Percentiles rank a stretch among this genome's conserved stretches.
Evolutionary conservation across 2,797 vertebrate genomes (phyloP).

Genomic region (Siniperca undulata): DNA sequence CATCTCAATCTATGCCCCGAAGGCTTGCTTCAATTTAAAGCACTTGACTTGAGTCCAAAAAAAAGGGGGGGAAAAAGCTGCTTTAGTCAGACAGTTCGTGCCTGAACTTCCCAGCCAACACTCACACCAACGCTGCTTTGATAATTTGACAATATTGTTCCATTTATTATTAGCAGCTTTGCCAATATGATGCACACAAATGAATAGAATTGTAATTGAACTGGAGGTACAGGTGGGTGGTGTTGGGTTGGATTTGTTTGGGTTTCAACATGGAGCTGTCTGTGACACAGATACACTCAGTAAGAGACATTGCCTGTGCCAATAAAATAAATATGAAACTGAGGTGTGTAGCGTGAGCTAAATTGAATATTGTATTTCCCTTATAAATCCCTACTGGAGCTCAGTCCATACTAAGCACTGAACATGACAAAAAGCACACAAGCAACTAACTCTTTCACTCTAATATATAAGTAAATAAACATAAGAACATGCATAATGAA

Average conservation of each 20-base stretch:
- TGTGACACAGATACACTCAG: constrained; percentile 26
- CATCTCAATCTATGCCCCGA: constrained; percentile 71
- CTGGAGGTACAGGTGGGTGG: constrained; percentile 60
- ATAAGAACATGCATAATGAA: neutral
- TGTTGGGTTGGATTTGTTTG: constrained; percentile 59
- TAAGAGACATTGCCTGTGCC: constrained; percentile 34
- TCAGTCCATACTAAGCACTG: neutral
- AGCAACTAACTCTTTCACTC: neutral
- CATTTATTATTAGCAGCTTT: constrained; percentile 58
- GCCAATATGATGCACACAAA: constrained; percentile 48
- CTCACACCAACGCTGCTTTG: constrained; percentile 53
- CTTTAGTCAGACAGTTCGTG: constrained; percentile 57
- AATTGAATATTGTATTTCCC: neutral
- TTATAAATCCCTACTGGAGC: neutral
- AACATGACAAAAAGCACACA: neutral
- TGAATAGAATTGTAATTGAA: constrained; percentile 58
- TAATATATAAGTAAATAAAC: neutral
- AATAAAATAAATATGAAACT: constrained; percentile 38
- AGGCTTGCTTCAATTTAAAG: constrained; percentile 74
- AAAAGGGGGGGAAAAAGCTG: constrained; percentile 18
- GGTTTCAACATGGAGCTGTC: constrained; percentile 38
- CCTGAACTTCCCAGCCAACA: constrained; percentile 60
- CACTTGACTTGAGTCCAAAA: constrained; percentile 71
- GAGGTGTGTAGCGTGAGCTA: neutral
- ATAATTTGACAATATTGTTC: constrained; percentile 67